phyloP scores from a whole-genome alignment of 2,113 vertebrate species.

The Phasianus colchicus region DNA sequence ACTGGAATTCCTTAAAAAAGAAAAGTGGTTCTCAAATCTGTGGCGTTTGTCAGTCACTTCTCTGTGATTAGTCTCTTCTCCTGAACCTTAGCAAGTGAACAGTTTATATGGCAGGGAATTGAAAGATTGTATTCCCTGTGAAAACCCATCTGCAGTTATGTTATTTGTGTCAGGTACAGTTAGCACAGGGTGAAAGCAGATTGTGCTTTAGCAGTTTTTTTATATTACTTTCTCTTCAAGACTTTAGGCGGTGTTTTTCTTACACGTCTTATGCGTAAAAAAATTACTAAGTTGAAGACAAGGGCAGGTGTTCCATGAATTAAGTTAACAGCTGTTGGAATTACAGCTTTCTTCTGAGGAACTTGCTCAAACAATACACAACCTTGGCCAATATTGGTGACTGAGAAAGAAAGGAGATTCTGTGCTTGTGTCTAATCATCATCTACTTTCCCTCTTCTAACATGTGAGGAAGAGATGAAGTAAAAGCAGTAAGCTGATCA shows the following conservation, averaged over 20 bases:
- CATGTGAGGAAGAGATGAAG: conserved; percentile 24
- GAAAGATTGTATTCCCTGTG: not conserved
- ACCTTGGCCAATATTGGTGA: not conserved
- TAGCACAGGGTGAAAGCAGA: not conserved
- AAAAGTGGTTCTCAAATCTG: not conserved
- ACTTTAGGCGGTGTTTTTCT: not conserved
- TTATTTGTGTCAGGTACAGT: not conserved
- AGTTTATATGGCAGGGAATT: not conserved
- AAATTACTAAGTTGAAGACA: not conserved
- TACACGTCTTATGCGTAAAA: not conserved
- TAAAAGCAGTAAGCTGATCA: conserved; percentile 65
- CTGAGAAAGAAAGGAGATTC: not conserved
- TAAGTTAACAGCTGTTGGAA: not conserved
- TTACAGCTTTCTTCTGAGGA: not conserved
- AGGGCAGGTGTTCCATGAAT: not conserved
- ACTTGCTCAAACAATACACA: not conserved
- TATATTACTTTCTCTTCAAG: not conserved
- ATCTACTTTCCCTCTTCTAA: conserved; percentile 11
- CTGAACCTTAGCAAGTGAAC: not conserved
- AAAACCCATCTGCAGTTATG: rapidly evolving
- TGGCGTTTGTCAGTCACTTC: not conserved
- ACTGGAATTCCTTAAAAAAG: not conserved
- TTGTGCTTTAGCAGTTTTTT: not conserved
- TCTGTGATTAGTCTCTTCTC: not conserved
- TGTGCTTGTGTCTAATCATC: conserved; percentile 19